Evolutionary conservation across 1,140 invertebrate genomes (phyloP).

Genomic region (Scaptomyza graminum): DNA sequence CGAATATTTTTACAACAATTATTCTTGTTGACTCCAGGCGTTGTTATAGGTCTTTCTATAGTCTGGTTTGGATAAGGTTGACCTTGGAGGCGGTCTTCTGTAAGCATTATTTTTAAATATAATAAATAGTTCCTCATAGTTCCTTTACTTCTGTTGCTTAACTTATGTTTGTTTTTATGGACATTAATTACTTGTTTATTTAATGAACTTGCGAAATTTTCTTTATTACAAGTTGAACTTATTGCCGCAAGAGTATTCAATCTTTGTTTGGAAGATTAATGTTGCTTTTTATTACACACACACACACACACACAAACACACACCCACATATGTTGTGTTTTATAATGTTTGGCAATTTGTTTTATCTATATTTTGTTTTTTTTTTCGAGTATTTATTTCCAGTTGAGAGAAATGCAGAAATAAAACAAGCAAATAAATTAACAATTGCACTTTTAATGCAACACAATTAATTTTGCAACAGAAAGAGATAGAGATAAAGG

Average conservation of each 20-base stretch:
- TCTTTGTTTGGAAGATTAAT: neutral
- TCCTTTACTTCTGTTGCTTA: too few relatives aligned
- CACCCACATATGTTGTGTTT: slow-evolving; percentile 23
- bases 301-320: slow-evolving; percentile 3
- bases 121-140: too few relatives aligned
- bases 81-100: too few relatives aligned
- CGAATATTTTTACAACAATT: too few relatives aligned
- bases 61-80: too few relatives aligned
- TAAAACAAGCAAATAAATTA: slow-evolving; percentile 42
- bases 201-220: too few relatives aligned
- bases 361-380: slow-evolving; percentile 7
- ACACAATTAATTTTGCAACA: slow-evolving; percentile 72
- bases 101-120: too few relatives aligned
- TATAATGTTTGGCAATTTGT: slow-evolving; percentile 38
- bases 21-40: too few relatives aligned
- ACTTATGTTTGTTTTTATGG: too few relatives aligned
- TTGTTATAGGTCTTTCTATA: too few relatives aligned
- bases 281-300: neutral
- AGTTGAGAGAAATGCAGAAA: slow-evolving; percentile 1
- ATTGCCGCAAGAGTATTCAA: neutral
- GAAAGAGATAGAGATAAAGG: slow-evolving; percentile 48
- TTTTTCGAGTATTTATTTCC: slow-evolving; percentile 12
- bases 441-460: slow-evolving; percentile 75
- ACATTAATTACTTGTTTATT: too few relatives aligned
- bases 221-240: too few relatives aligned